Conservation (phyloP, 2,888 invertebrate species). For the Pterobdella sp. region DNA sequence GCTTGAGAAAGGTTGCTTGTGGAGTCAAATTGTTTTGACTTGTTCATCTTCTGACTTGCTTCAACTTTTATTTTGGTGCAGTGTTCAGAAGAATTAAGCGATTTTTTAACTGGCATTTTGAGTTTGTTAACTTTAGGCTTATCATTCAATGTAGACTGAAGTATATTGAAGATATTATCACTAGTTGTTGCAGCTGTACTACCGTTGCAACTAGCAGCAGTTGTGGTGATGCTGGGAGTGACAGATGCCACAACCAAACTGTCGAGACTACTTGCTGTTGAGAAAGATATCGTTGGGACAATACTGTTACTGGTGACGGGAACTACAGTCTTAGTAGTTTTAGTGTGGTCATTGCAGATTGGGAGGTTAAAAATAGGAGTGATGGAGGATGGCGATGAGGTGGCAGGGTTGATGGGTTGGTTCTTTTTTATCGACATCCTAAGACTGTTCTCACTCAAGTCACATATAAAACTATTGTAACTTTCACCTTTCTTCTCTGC, state of each 20-base stretch:
- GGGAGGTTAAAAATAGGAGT: not conserved
- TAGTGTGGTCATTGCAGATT: too few relatives aligned
- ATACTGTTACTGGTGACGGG: not conserved
- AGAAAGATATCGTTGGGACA: not conserved
- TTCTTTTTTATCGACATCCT: slow-evolving; percentile 7
- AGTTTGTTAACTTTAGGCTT: not conserved
- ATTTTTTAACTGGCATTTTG: not conserved
- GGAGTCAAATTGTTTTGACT: too few relatives aligned
- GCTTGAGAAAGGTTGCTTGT: too few relatives aligned
- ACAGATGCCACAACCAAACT: too few relatives aligned
- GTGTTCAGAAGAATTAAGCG: too few relatives aligned
- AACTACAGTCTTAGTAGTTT: not conserved
- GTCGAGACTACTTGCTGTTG: too few relatives aligned
- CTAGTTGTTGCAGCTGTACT: not conserved
- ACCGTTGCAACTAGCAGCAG: not conserved
- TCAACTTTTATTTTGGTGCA: too few relatives aligned
- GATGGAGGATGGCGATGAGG: not conserved
- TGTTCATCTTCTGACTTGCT: too few relatives aligned
- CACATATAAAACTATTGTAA: not conserved
- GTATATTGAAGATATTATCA: not conserved
- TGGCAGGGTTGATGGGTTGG: not conserved
- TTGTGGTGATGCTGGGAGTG: too few relatives aligned
- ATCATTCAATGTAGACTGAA: not conserved
- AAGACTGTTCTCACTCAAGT: slow-evolving; percentile 1
- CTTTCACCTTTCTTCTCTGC: not conserved